Evolutionary conservation across 2,888 invertebrate genomes (phyloP).

Genomic region (Eledone cirrhosa): DNA sequence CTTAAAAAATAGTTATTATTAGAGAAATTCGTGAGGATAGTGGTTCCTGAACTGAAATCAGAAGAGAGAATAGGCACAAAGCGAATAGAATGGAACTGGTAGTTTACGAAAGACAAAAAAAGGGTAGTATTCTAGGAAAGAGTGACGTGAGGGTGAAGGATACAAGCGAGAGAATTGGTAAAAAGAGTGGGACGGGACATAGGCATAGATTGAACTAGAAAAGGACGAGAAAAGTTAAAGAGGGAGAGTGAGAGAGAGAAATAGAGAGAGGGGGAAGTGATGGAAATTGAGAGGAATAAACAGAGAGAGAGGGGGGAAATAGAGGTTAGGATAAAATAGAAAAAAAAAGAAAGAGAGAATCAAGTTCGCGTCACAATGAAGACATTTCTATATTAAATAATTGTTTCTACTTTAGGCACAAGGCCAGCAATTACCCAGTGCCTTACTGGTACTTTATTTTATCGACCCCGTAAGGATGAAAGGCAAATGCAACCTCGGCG

Average conservation of each 20-base stretch:
- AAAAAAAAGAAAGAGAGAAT: too few relatives aligned
- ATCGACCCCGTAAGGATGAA: too few relatives aligned
- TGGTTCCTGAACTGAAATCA: not conserved
- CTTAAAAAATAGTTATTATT: too few relatives aligned
- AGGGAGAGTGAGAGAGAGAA: constrained; percentile 21
- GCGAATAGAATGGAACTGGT: not conserved
- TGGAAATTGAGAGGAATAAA: not conserved
- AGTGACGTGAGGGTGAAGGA: not conserved
- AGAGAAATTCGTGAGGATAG: too few relatives aligned
- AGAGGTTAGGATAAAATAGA: too few relatives aligned
- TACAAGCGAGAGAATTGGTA: not conserved
- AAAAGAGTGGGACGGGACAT: not conserved
- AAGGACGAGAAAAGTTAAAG: not conserved
- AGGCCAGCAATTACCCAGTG: too few relatives aligned
- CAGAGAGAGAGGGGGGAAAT: too few relatives aligned
- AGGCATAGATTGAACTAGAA: not conserved
- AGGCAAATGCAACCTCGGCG: too few relatives aligned
- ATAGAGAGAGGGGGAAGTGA: not conserved
- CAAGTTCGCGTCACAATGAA: too few relatives aligned
- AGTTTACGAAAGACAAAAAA: not conserved
- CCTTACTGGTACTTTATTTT: too few relatives aligned
- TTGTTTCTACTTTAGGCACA: too few relatives aligned
- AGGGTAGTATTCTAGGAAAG: not conserved
- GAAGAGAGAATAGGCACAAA: not conserved
- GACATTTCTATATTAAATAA: too few relatives aligned